Base-by-base conservation (phyloP, 2,113 vertebrate species). In the Gallinago undulata region DNA sequence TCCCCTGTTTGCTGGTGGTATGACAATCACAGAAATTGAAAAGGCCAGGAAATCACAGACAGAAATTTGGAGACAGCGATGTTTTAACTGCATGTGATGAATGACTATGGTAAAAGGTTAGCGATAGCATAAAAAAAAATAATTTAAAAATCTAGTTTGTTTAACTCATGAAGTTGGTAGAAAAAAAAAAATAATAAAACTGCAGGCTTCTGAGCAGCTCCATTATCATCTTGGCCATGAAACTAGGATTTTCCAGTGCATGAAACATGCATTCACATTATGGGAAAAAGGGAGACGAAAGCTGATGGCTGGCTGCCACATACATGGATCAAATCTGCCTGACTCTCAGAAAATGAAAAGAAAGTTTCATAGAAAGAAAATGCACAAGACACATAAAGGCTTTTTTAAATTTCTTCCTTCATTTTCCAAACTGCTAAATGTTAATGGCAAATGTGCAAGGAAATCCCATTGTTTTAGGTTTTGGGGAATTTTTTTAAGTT, bases 311-410 rank as follows among this genome's bases (percentile, higher is more conserved):
- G 11, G 23, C 39, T 74, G 50, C 13, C 37, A 60, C 3, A 4
- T 18, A 83, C 78, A 10, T 50, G 55, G 16, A 66, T 2, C 13
- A 79, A 89, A 76, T 43, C 43, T 62, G 6, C 41, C 23, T 28
- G 48, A n/a, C 9, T 68, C 33, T 50, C 35, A 37, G 1, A 75
- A 84, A 67, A 45, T 48, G 2, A 59, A 80, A 73, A 77, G 11
- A 18, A 39, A 53, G 2, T 48, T 39, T 78, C 19, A 27, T 4
- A 27, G 22, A 63, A 43, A 70, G n/a, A 74, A 76, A 59, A n/a
- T 8, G 4, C 4, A 1, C 17, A 47, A 72, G 8, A 25, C 0
- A 7, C 17, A 7, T 31, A 53, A 6, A 13, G n/a, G n/a, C n/a
- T n/a, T n/a, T n/a, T n/a, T n/a, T n/a, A n/a, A n/a, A n/a, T n/a